Base-by-base conservation (phyloP, 2,888 invertebrate species). In the Parochlus steinenii region DNA sequence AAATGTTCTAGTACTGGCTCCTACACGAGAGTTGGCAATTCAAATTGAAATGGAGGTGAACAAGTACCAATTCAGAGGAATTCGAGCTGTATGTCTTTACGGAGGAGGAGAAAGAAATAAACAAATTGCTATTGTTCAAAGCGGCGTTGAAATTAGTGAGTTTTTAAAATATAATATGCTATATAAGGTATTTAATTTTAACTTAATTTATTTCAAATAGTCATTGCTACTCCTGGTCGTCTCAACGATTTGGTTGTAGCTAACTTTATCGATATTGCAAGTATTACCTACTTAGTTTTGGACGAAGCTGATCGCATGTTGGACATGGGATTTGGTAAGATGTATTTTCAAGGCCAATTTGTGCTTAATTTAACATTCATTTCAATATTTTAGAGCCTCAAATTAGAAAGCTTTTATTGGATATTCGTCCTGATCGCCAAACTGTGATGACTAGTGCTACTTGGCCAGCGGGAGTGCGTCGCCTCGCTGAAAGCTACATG, bases 361-460 rank as follows among this genome's bases (percentile, higher is more conserved):
- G 3, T 28, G 5, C 6, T 11, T 4, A 7, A 28, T 15, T 31
- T 22, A 29, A 36, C 17, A 37, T 36, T 31, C 83, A 83, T 12
- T n/a, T n/a, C n/a, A n/a, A n/a, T n/a, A n/a, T n/a, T n/a, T 85
- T 85, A 51, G 83, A 82, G 48, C 82, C 82, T 3, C 83, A 75
- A 67, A 97, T 95, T 43, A 71, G 82, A 24, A 81, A 80, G 51
- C 73, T 80, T 10, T 58, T 89, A 43, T 63, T 81, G 39, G 75
- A 79, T 49, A 72, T 89, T 15, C 68, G 87, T 35, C 86, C 89
- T 6, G 87, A 87, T 51, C 62, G 90, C 35, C 92, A 95, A 54
- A 89, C 89, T n/a, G 74, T 93, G 0, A 90, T 95, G 90, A 95
- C 93, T 0, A 83, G 82, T 51, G 95, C 95, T 10, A 95, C 95